Evolutionary conservation across 1,140 invertebrate genomes (phyloP).

Genomic region (Idris sp.): DNA sequence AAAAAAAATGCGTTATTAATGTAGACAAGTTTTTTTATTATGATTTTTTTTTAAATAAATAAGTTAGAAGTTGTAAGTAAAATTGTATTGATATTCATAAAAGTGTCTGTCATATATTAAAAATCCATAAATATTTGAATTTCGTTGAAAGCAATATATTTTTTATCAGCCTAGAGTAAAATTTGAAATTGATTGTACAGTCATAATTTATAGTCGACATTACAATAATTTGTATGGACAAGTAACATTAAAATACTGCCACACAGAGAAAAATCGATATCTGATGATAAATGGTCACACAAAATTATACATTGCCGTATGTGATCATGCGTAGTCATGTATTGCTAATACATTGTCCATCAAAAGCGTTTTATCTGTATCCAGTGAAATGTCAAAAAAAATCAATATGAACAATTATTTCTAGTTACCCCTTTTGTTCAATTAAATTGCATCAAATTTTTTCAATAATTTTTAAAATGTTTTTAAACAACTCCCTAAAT

Average conservation of each 20-base stretch:
- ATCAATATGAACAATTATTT: too few relatives aligned
- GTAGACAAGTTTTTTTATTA: too few relatives aligned
- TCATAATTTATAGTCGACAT: constrained; percentile 27
- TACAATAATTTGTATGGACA: constrained; percentile 46
- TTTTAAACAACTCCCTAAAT: too few relatives aligned
- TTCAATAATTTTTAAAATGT: too few relatives aligned
- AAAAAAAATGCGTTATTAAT: background rate
- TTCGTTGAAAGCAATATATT: constrained; percentile 5
- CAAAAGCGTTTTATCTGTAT: too few relatives aligned
- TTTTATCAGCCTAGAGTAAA: constrained; percentile 9
- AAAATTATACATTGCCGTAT: constrained; percentile 46
- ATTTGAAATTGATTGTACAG: constrained; percentile 23
- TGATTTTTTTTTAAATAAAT: too few relatives aligned
- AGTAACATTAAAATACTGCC: constrained; percentile 49
- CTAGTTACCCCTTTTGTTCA: too few relatives aligned
- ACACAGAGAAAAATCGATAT: constrained; percentile 38
- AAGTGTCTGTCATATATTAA: too few relatives aligned
- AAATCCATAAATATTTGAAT: background rate
- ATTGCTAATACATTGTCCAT: constrained; percentile 34
- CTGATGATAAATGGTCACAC: constrained; percentile 42
- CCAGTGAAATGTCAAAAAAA: too few relatives aligned
- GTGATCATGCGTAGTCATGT: constrained; percentile 43
- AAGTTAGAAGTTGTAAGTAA: too few relatives aligned
- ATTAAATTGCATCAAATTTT: too few relatives aligned
- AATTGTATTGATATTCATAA: too few relatives aligned